Evolutionary conservation across 2,888 invertebrate species (phyloP), one percentile per base, ranked within the genome.

Genomic region (Cephus runcator): DNA sequence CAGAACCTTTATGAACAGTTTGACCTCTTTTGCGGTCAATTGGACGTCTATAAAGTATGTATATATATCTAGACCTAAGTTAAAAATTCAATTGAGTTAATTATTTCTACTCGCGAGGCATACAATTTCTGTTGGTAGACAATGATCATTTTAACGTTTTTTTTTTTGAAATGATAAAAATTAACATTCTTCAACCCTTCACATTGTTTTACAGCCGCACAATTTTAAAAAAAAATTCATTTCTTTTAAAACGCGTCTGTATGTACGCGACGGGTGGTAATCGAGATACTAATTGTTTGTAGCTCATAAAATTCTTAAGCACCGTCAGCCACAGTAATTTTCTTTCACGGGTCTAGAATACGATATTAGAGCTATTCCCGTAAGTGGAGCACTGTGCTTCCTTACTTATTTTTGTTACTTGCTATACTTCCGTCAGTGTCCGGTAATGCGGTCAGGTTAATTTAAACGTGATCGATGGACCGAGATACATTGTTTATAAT

Each of bases 1-100:
- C 97, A 98, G 90, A 95, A 96, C 85, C 93, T 98, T 75, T 98
- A 98, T 93, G 97, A 97, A 88, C 96, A 97, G 87, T 98, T 98
- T 88, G 98, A 98, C 91, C 94, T 95, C 73, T 98, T 96, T 91
- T 98, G 98, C 89, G 98, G 97, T 83, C 95, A 96, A 85, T 94
- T 98, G 71, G 98, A 98, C 90, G 97, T 98, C 35, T 98, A 98
- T 92, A 98, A 98, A 95, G 98, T 97, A 34, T 1, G 34, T 56
- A 4, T 40, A 1, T 40, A 4, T 34, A 35, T 35, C 23, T 56
- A 56, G 23, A 56, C 6, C 9, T 9, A 56, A 23, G 9, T 23
- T 15, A 40, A 40, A 56, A 9, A 6, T 56, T 56, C 9, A 56
- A 56, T 56, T 56, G 23, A 15, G 9, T 23, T 23, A 2, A 56